Evolutionary conservation across 2,888 invertebrate genomes (phyloP).

Genomic region (Pyrgus malvae): DNA sequence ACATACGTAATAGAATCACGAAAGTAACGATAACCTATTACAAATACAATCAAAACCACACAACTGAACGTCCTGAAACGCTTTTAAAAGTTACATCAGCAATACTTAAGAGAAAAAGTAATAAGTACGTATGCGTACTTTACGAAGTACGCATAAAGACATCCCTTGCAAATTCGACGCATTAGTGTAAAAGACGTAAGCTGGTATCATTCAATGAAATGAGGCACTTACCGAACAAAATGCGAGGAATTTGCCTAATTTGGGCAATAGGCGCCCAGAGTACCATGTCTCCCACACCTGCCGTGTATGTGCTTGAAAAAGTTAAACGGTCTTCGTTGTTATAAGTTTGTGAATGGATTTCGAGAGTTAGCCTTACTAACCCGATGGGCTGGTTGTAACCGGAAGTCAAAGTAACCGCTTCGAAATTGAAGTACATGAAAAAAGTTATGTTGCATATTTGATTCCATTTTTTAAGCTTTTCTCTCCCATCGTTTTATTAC

Average conservation of each 20-base stretch:
- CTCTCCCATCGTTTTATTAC: no score
- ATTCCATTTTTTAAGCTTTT: no score
- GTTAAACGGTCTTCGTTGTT: constrained; percentile 22
- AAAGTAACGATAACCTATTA: background rate
- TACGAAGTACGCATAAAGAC: constrained; percentile 18
- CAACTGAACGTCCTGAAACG: background rate
- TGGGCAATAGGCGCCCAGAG: constrained; percentile 23
- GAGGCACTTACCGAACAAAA: constrained; percentile 27
- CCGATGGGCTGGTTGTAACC: no score
- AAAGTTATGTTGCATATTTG: no score
- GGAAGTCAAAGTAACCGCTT: no score
- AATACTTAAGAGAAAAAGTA: constrained; percentile 9
- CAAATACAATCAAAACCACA: background rate
- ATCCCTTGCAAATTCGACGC: constrained; percentile 22
- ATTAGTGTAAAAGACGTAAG: constrained; percentile 24
- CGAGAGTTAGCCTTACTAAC: background rate
- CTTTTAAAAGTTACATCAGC: constrained; percentile 1
- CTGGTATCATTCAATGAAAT: constrained; percentile 26
- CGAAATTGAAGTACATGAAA: no score
- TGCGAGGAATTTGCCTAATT: constrained; percentile 25
- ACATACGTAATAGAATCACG: no score
- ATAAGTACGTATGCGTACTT: no score
- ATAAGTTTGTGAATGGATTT: constrained; percentile 8
- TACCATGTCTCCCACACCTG: constrained; percentile 22
- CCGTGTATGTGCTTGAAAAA: constrained; percentile 13